Evolutionary conservation across 2,888 invertebrate species (phyloP).

Genomic region (Drosophila pegasa): DNA sequence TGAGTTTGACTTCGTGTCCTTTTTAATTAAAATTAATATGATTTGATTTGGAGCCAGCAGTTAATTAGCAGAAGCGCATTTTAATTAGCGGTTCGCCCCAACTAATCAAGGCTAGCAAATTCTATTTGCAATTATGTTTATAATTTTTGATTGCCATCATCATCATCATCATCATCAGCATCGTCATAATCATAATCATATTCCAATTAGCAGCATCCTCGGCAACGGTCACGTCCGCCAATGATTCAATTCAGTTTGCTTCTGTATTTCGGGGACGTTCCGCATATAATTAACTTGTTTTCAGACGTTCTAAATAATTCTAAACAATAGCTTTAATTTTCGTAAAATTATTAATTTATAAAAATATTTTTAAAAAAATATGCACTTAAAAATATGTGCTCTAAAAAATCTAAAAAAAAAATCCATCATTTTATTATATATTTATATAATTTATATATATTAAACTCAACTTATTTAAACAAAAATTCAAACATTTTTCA

Average conservation of each 20-base stretch:
- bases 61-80: conserved; percentile 15
- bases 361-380: not conserved
- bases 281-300: conserved; percentile 32
- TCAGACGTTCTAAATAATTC: not conserved
- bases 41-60: conserved; percentile 18
- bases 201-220: conserved; percentile 27
- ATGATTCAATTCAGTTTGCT: conserved; percentile 14
- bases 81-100: conserved; percentile 15
- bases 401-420: too few relatives aligned
- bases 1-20: conserved; percentile 6
- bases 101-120: conserved; percentile 10
- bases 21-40: conserved; percentile 17
- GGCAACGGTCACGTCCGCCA: conserved; percentile 19
- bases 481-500: not conserved
- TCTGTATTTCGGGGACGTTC: not conserved
- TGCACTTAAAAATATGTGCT: not conserved
- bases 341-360: not conserved
- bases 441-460: not conserved
- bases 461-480: not conserved
- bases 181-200: conserved; percentile 7
- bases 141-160: conserved; percentile 27
- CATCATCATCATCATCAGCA: conserved; percentile 1
- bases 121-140: conserved; percentile 25
- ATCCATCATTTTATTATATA: too few relatives aligned
- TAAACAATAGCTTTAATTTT: not conserved